Evolutionary conservation across 2,797 vertebrate species (phyloP).

Genomic region (Crenichthys baileyi): DNA sequence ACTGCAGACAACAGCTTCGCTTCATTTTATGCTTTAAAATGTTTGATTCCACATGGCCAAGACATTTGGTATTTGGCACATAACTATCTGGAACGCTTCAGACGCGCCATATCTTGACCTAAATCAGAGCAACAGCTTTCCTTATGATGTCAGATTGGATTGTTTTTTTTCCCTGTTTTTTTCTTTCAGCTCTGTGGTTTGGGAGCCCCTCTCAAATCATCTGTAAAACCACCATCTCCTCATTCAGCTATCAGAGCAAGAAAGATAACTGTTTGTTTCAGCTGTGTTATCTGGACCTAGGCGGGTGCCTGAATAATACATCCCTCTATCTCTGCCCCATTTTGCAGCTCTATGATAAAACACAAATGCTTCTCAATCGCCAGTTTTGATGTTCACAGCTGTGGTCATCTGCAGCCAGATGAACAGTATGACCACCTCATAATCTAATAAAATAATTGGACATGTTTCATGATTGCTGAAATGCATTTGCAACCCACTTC

Average conservation of each 20-base stretch:
- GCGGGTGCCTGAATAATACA: slow-evolving; percentile 67
- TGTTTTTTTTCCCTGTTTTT: slow-evolving; percentile 76
- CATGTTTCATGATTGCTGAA: slow-evolving; percentile 22
- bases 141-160: slow-evolving; percentile 73
- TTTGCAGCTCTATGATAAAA: slow-evolving; percentile 76
- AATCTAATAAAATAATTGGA: slow-evolving; percentile 13
- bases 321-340: slow-evolving; percentile 69
- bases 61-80: slow-evolving; percentile 31
- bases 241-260: slow-evolving; percentile 67
- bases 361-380: slow-evolving; percentile 67
- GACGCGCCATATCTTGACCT: slow-evolving; percentile 63
- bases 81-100: slow-evolving; percentile 43
- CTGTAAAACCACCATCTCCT: slow-evolving; percentile 61
- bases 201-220: slow-evolving; percentile 69
- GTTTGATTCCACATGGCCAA: slow-evolving; percentile 29
- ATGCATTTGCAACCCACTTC: slow-evolving; percentile 9
- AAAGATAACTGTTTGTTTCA: slow-evolving; percentile 73
- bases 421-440: slow-evolving; percentile 21
- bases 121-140: slow-evolving; percentile 63
- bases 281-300: slow-evolving; percentile 55
- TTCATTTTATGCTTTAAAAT: slow-evolving; percentile 21
- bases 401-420: slow-evolving; percentile 69
- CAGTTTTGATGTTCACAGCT: slow-evolving; percentile 67
- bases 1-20: slow-evolving; percentile 21
- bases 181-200: slow-evolving; percentile 76